A percentile compares a stretch with the other conserved stretches of the same genome.
phyloP scores from a whole-genome alignment of 2,113 vertebrate genomes.

The Saccopteryx bilineata region DNA sequence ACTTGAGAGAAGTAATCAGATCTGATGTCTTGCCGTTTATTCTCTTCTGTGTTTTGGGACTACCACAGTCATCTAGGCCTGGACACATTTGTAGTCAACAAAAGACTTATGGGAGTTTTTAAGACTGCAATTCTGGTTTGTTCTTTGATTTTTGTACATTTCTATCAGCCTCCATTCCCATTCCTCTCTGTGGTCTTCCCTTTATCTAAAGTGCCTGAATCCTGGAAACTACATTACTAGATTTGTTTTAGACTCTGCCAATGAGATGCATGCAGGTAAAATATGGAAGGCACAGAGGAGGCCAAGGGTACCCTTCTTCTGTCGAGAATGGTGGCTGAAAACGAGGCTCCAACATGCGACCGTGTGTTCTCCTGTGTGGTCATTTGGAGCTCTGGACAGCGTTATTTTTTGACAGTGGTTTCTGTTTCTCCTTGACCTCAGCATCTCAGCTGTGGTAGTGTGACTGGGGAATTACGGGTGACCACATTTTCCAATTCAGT shows the following conservation, averaged over 20 bases:
- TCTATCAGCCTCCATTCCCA: not conserved
- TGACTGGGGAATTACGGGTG: not conserved
- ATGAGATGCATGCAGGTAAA: not conserved
- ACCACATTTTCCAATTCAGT: not conserved
- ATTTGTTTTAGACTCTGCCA: not conserved
- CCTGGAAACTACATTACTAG: not conserved
- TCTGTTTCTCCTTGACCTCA: not conserved
- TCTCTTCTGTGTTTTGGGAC: not conserved
- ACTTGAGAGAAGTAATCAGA: not conserved
- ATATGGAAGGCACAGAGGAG: not conserved
- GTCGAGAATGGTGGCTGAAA: not conserved
- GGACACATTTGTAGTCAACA: not conserved
- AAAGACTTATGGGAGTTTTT: not conserved
- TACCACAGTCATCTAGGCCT: no score
- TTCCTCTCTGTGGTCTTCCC: not conserved
- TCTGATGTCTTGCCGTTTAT: not conserved
- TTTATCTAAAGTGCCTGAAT: not conserved
- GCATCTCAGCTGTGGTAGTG: rapidly evolving
- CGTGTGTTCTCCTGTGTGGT: rapidly evolving
- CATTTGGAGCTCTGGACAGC: not conserved
- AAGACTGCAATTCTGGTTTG: not conserved
- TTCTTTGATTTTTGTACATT: not conserved
- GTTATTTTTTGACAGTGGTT: not conserved
- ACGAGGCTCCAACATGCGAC: not conserved
- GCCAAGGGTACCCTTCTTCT: not conserved